These are phyloP conservation scores for Serrognathus titanus DNA, from an alignment of 2,888 invertebrate genomes.

Conservation along the genomic window DNA sequence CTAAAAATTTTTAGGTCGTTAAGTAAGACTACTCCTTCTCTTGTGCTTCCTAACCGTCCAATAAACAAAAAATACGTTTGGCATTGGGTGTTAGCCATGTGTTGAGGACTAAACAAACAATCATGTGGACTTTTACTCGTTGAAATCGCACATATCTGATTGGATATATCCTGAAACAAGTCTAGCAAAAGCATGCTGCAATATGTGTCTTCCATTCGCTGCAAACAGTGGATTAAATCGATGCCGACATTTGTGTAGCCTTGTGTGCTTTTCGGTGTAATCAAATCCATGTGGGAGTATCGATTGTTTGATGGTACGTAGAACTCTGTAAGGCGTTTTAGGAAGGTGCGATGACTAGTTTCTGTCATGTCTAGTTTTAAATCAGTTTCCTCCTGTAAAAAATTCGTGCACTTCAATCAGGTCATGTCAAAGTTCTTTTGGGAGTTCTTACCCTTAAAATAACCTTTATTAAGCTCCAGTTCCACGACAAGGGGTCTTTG, in stretches of 20 bases:
- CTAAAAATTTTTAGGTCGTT: conserved; percentile 72
- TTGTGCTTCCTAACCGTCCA: conserved; percentile 76
- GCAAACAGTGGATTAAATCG: conserved; percentile 72
- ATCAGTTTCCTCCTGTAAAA: conserved; percentile 46
- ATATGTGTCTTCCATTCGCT: conserved; percentile 59
- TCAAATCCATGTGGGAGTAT: conserved; percentile 80
- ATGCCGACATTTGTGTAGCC: conserved; percentile 66
- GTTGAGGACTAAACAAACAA: conserved; percentile 83
- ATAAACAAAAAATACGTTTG: conserved; percentile 94
- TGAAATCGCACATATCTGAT: conserved; percentile 69
- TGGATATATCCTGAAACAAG: conserved; percentile 74
- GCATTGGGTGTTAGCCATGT: conserved; percentile 84
- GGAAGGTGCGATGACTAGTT: conserved; percentile 61
- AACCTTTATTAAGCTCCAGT: conserved; percentile 87
- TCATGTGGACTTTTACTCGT: conserved; percentile 77
- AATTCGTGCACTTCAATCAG: background rate
- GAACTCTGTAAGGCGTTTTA: conserved; percentile 77
- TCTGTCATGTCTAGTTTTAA: conserved; percentile 56
- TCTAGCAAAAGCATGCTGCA: conserved; percentile 71
- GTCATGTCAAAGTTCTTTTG: background rate
- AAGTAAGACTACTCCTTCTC: conserved; percentile 66
- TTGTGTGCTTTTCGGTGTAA: conserved; percentile 56
- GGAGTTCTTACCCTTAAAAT: conserved; percentile 65
- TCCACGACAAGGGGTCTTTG: conserved; percentile 82
- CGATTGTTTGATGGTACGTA: conserved; percentile 83